phyloP scores from a whole-genome alignment of 2,113 vertebrate species.

The Limnothrissa miodon region DNA sequence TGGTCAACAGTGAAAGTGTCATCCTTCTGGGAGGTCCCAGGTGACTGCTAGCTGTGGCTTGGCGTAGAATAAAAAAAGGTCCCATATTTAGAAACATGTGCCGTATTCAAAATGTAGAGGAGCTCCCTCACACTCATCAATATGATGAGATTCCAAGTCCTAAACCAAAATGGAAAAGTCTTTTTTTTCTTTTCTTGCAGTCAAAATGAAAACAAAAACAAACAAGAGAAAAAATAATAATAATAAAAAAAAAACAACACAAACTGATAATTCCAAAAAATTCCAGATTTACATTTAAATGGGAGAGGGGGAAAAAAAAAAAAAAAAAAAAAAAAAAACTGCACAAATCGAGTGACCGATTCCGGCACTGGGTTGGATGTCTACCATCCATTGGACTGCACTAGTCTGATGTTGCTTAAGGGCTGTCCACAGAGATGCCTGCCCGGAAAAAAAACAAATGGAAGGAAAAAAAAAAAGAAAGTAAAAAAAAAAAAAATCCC shows the following conservation, averaged over 20 bases:
- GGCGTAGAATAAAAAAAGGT: conserved; percentile 78
- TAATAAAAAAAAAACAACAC: no score
- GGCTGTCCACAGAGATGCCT: conserved; percentile 79
- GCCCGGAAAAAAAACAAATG: conserved; percentile 52
- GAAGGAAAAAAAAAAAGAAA: conserved; percentile 47
- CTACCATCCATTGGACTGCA: conserved; percentile 75
- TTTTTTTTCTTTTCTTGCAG: conserved; percentile 85
- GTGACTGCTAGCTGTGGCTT: conserved; percentile 63
- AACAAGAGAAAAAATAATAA: conserved; percentile 65
- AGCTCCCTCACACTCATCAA: conserved; percentile 90
- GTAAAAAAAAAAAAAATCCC: conserved; percentile 51
- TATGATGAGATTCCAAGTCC: conserved; percentile 98
- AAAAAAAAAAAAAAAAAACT: conserved; percentile 58
- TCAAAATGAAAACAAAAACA: conserved; percentile 63
- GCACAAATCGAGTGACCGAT: conserved; percentile 73
- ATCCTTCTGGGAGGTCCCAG: conserved; percentile 45
- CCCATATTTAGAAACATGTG: conserved; percentile 86
- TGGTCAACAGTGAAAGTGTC: conserved; percentile 54
- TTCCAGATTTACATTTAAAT: conserved; percentile 74
- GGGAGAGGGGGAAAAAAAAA: conserved; percentile 68
- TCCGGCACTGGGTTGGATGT: conserved; percentile 79
- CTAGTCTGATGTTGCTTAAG: conserved; percentile 74
- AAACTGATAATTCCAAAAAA: conserved; percentile 65
- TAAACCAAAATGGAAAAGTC: conserved; percentile 90
- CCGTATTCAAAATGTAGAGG: conserved; percentile 83